Evolutionary conservation across 2,113 vertebrate genomes (phyloP), one percentile per base, ranked within the genome.

Genomic region (Gasterosteus aculeatus): DNA sequence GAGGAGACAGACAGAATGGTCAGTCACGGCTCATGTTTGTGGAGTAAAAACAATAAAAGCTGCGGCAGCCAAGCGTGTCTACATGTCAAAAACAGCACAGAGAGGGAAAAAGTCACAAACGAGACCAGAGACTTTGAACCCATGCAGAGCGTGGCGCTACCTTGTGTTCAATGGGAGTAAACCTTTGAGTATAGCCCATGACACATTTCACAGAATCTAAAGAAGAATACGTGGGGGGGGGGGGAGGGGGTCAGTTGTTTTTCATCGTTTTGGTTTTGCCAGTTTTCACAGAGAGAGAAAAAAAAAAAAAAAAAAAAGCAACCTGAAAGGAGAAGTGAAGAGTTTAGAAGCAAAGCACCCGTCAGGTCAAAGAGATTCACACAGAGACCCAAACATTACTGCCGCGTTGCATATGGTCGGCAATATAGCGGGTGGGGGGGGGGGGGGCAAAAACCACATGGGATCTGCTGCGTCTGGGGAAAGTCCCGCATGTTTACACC

Each of bases 161-260:
- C 92, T 95, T 85, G 69, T 80, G 84, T 92, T 94, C 90, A 96
- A 96, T 93, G 95, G 95, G 92, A 96, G 96, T 97, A 99, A 98
- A 98, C 96, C 95, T 97, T 97, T 96, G 97, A 98, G 97, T 98
- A 99, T 98, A 99, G 97, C 96, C 96, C 96, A 95, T 95, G 93
- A 92, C 93, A 94, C 93, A 93, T 93, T 93, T 94, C 92, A 95
- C 91, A 92, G 90, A 93, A 93, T 94, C 93, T 93, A 93, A 93
- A 88, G 87, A 80, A 93, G 92, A 92, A 94, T 89, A 94, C 63
- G 87, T 82, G 87, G 78, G 81, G 3, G 33, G 33, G 33, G 5
- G 35, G 35, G 35, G 35, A 26, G 22, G 35, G 83, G 83, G 89
- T 93, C 92, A 94, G 92, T 89, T 77, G 86, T 42, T 71, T 26